These are phyloP conservation scores for Palythoa grandiflora DNA, from an alignment of 92 coral and sea anemone genomes.

Conservation along the genomic window DNA sequence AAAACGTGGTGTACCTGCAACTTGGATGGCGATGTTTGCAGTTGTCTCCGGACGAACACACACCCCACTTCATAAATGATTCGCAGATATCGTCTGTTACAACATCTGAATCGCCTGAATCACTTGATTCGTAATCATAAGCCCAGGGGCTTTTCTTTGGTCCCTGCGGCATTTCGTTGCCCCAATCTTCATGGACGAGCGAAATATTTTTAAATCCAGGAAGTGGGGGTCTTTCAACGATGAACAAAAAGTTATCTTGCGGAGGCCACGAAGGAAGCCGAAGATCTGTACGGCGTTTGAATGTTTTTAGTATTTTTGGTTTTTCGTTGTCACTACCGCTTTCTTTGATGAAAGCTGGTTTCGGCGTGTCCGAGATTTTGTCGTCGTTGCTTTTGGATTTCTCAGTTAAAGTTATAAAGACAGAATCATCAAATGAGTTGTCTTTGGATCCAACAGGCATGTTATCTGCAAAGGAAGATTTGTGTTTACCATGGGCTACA, in stretches of 20 bases:
- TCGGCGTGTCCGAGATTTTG: neutral
- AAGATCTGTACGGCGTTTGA: constrained; percentile 24
- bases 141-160: constrained; percentile 37
- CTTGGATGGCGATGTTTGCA: constrained; percentile 73
- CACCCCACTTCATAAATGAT: constrained; percentile 71
- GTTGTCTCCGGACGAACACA: constrained; percentile 56
- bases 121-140: constrained; percentile 20
- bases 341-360: neutral
- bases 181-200: constrained; percentile 22
- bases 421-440: neutral
- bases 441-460: neutral
- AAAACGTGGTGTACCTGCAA: constrained; percentile 40
- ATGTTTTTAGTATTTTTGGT: neutral
- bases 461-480: neutral
- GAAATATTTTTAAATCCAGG: constrained; percentile 31
- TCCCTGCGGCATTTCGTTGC: neutral
- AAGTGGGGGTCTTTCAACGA: constrained; percentile 5
- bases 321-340: neutral
- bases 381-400: neutral
- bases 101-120: neutral
- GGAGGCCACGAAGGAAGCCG: constrained; percentile 44
- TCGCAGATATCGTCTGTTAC: constrained; percentile 65
- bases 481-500: neutral
- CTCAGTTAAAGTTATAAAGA: neutral
- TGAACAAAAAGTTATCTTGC: constrained; percentile 29